Percentiles rank a stretch among this genome's conserved stretches.
phyloP scores from a whole-genome alignment of 2,113 vertebrate genomes.

The Pionites leucogaster region DNA sequence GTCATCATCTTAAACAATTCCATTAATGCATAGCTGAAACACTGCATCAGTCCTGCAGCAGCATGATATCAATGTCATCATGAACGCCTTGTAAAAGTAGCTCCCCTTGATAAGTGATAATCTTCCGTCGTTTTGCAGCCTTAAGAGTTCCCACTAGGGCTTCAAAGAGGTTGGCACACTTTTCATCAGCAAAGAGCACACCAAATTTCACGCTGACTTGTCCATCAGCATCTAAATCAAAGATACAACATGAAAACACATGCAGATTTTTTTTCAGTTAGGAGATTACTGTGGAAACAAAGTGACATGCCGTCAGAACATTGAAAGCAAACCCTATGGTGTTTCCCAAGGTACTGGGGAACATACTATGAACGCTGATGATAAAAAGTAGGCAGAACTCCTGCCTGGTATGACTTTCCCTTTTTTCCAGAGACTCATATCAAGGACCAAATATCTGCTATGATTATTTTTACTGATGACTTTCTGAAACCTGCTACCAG shows the following conservation, averaged over 20 bases:
- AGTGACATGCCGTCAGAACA: not conserved
- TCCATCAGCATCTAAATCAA: constrained; percentile 84
- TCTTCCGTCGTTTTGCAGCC: constrained; percentile 89
- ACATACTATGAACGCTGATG: not conserved
- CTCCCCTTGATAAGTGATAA: constrained; percentile 84
- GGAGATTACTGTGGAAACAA: not conserved
- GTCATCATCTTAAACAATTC: constrained; percentile 24
- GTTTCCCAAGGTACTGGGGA: not conserved
- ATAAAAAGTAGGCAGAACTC: not conserved
- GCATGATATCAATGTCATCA: constrained; percentile 87
- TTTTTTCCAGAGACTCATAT: not conserved
- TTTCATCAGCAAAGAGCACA: constrained; percentile 90
- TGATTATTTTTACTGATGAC: not conserved
- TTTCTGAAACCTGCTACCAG: not conserved
- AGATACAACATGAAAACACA: not conserved
- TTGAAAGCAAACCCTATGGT: not conserved
- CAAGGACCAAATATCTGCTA: not conserved
- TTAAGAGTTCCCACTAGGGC: constrained; percentile 93
- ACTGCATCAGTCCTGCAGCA: constrained; percentile 81
- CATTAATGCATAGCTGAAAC: not conserved
- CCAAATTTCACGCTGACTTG: constrained; percentile 91
- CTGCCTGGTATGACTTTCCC: not conserved
- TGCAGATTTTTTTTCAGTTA: not conserved
- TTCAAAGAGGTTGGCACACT: constrained; percentile 97
- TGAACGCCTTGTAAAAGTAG: constrained; percentile 95